phyloP scores from a whole-genome alignment of 2,888 invertebrate species.

The Protonemura montana region DNA sequence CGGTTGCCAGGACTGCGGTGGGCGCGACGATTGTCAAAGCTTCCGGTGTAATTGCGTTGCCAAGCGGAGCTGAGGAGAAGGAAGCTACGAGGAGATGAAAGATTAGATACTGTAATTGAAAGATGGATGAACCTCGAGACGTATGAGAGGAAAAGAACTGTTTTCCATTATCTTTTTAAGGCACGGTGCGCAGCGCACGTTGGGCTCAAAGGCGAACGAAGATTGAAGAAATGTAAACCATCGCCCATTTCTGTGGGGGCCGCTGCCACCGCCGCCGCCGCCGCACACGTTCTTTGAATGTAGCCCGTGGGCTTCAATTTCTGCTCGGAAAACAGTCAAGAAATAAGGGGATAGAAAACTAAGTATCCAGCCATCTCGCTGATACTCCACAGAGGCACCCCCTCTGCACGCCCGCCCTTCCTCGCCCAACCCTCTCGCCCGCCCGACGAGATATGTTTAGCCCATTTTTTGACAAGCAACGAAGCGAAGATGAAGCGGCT shows the following conservation, averaged over 20 bases:
- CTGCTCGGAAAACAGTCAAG: constrained; percentile 42
- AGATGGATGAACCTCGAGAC: constrained; percentile 20
- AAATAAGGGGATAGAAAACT: constrained; percentile 41
- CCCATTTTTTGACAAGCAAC: constrained; percentile 41
- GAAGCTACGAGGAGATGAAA: background rate
- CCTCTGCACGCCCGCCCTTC: background rate
- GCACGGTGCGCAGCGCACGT: background rate
- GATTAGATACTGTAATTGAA: constrained; percentile 40
- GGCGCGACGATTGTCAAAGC: constrained; percentile 18
- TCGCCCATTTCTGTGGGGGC: background rate
- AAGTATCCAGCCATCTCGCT: constrained; percentile 26
- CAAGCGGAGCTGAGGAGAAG: background rate
- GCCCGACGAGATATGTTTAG: constrained; percentile 34
- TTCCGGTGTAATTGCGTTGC: constrained; percentile 20
- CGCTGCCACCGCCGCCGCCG: background rate
- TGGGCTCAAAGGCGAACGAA: constrained; percentile 42
- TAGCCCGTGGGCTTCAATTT: constrained; percentile 43
- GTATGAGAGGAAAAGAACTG: constrained; percentile 32
- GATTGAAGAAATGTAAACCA: constrained; percentile 44
- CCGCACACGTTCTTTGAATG: constrained; percentile 22
- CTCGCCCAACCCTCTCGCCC: background rate
- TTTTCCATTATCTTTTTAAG: constrained; percentile 43
- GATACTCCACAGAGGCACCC: background rate
- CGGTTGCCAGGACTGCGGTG: background rate
- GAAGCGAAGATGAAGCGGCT: constrained; percentile 33